Base-by-base conservation (phyloP, 30 jellyfish, hydroid and myxozoan species). In the Cassiopea andromeda region DNA sequence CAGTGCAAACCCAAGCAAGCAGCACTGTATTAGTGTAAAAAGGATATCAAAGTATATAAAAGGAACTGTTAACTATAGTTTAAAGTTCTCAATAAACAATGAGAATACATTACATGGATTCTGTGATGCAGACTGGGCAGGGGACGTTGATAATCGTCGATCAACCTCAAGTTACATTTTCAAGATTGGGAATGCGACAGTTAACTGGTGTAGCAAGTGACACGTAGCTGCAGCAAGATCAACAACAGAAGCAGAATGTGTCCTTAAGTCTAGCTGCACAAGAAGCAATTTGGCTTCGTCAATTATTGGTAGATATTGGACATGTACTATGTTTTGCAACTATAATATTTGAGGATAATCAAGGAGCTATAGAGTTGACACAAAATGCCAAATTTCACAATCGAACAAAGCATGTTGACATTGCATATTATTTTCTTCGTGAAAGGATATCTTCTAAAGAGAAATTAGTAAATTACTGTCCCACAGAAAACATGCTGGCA, bases 1-100 rank as follows among this genome's bases (percentile, higher is more conserved):
- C 60, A 45, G 72, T 80, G 14, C 91, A 38, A 86, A 77, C 12
- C 91, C 95, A 43, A 91, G 91, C 48, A 54, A 61, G 61, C 46
- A 77, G 27, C 95, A 88, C 80, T 88, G 95, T 92, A 47, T 15
- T 1, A 87, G 74, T 19, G 95, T 66, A 46, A 88, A 88, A 78
- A 16, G 95, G 38, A 88, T 88, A 27, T 69, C 77, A 77, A 76
- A 93, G 10, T 89, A 82, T 81, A 60, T 89, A 2, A 89, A 89
- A 74, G 97, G 93, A 48, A 80, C 97, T 7, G 43, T 80, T 7
- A 47, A 89, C 72, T 81, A 80, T 71, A 89, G 81, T 48, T 6
- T 68, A 17, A 68, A 68, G 17, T 8, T 6, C 8, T 18, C 45
- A 6, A 27, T 27, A 27, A 27, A 27, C 38, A 27, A 27, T 27